Base-by-base conservation (phyloP, 2,113 vertebrate genomes). In the Mohoua ochrocephala region DNA sequence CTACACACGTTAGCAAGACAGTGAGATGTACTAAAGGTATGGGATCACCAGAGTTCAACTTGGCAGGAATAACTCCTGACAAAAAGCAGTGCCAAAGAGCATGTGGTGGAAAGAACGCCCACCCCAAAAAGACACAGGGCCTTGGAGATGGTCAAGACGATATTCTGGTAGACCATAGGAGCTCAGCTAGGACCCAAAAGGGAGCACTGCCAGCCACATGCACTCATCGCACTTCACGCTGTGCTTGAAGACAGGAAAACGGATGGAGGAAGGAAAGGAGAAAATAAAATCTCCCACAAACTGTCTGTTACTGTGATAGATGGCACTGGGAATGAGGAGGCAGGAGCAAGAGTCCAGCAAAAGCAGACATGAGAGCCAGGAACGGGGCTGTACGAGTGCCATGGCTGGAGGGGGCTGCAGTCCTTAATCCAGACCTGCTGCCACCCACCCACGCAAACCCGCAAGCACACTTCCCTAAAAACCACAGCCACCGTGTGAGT, bases 161-260 rank as follows among this genome's bases (percentile, higher is more conserved):
- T 42, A 27, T 53, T 52, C 54, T 91, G 26, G 63, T 30, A 50
- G 60, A 44, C 10, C 5, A 1, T 1, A 31, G 65, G 9, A 82
- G 81, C 90, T 84, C 78, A 93, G 60, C 52, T 44, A 56, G n/a
- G 57, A 60, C 79, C 39, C 59, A 20, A 57, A 84, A 65, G 13
- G 49, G 4, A 87, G 37, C 2, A 0, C 41, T 52, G 78, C 56
- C 92, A 83, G 84, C n/a, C 47, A 79, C 61, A 41, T 7, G 60
- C 64, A 50, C 15, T 28, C n/a, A 9, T 2, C 56, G 52, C 31
- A 19, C 41, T 82, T 82, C 81, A 73, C 2, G 41, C 65, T 87
- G 93, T 44, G 89, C 86, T 27, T 54, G 73, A 64, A 64, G 84
- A 84, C 76, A 89, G 77, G 37, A 91, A 92, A 92, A 96, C 2